phyloP scores from a whole-genome alignment of 2,113 vertebrate genomes.

The Phalacrocorax aristotelis region DNA sequence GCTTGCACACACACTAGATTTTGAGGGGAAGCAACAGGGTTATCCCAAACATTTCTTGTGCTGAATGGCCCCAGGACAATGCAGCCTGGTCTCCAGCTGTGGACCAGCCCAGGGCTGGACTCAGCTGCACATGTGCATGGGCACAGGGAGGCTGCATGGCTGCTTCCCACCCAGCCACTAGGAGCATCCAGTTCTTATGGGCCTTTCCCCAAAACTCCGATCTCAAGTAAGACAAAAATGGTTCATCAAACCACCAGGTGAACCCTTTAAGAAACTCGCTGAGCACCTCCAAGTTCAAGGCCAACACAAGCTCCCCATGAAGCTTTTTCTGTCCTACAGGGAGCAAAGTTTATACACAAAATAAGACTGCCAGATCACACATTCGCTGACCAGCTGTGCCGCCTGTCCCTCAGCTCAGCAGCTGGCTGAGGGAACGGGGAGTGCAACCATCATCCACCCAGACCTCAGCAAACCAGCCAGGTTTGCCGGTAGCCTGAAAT shows the following conservation, averaged over 20 bases:
- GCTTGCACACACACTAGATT: background rate
- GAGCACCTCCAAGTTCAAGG: background rate
- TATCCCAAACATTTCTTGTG: background rate
- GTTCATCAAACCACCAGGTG: background rate
- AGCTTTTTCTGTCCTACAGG: background rate
- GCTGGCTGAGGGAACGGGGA: background rate
- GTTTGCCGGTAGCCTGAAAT: background rate
- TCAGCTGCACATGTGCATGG: background rate
- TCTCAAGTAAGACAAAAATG: background rate
- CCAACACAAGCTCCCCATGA: background rate
- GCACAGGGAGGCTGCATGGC: background rate
- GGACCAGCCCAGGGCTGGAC: background rate
- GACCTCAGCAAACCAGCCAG: background rate
- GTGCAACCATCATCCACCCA: background rate
- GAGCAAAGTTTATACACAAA: background rate
- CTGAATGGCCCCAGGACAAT: background rate
- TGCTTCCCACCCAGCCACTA: background rate
- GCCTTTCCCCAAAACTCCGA: background rate
- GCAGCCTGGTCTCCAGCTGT: background rate
- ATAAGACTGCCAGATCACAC: background rate
- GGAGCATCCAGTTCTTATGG: accelerated
- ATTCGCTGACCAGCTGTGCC: accelerated
- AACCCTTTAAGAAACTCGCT: background rate
- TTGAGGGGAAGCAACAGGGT: background rate
- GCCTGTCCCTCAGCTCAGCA: background rate